Conservation (phyloP, 2,797 vertebrate genomes). For the Harpagifer antarcticus region DNA sequence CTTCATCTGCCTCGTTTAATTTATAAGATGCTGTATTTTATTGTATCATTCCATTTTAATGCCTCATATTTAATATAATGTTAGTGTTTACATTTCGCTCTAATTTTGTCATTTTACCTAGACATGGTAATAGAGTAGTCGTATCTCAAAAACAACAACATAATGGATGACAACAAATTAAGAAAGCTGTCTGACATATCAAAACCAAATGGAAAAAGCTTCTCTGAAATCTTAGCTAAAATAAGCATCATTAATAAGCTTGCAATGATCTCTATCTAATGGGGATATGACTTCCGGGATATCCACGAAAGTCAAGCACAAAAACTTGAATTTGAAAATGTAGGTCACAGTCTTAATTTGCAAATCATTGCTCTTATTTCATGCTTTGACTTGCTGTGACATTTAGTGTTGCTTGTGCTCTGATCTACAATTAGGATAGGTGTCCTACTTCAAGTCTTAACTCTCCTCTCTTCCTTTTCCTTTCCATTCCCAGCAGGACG, state of each 20-base stretch:
- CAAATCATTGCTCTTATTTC: not conserved
- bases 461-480: not conserved
- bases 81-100: not conserved
- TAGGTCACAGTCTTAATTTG: not conserved
- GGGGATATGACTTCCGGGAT: too few species aligned
- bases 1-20: not conserved
- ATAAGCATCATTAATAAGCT: slow-evolving; percentile 29
- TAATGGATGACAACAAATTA: slow-evolving; percentile 27
- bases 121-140: not conserved
- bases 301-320: not conserved
- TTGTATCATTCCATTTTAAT: not conserved
- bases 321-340: not conserved
- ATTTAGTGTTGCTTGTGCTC: not conserved
- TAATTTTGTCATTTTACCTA: slow-evolving; percentile 1
- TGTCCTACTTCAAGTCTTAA: not conserved
- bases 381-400: not conserved
- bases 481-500: not conserved
- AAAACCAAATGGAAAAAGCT: slow-evolving; percentile 9
- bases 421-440: slow-evolving; percentile 5
- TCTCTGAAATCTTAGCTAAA: slow-evolving; percentile 34
- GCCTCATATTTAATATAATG: not conserved
- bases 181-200: not conserved
- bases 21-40: not conserved
- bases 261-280: not conserved
- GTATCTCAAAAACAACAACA: slow-evolving; percentile 20